Conservation (phyloP, 2,888 invertebrate genomes). For the Arrhopalites spinosus region DNA sequence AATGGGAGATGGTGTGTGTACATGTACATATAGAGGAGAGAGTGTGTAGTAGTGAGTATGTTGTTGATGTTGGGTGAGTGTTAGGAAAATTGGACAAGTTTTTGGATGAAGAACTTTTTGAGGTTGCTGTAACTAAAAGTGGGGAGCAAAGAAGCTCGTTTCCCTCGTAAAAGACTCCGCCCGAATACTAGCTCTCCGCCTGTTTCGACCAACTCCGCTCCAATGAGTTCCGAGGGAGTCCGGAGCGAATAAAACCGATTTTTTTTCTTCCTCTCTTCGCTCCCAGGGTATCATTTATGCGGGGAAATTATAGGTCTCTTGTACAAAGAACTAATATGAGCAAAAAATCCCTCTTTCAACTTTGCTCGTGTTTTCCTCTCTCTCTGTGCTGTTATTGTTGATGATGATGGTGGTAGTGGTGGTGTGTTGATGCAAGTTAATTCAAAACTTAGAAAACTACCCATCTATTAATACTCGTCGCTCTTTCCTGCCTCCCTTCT, state of each 20-base stretch:
- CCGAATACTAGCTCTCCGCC: slow-evolving; percentile 56
- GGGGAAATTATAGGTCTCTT: slow-evolving; percentile 37
- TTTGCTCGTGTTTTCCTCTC: slow-evolving; percentile 1
- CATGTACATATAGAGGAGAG: neutral
- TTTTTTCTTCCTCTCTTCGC: slow-evolving; percentile 10
- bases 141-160: slow-evolving; percentile 41
- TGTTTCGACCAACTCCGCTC: slow-evolving; percentile 55
- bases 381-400: neutral
- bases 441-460: slow-evolving; percentile 20
- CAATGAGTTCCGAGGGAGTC: slow-evolving; percentile 46
- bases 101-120: slow-evolving; percentile 13
- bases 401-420: neutral
- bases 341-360: slow-evolving; percentile 41
- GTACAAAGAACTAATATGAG: slow-evolving; percentile 51
- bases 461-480: slow-evolving; percentile 32
- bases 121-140: slow-evolving; percentile 42
- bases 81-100: slow-evolving; percentile 1
- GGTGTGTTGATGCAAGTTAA: slow-evolving; percentile 29
- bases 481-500: slow-evolving; percentile 15
- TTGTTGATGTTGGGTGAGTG: neutral
- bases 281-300: slow-evolving; percentile 35
- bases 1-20: neutral
- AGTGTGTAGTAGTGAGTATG: neutral
- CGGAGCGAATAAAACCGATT: slow-evolving; percentile 32
- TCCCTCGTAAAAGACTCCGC: slow-evolving; percentile 33